Evolutionary conservation across 2,113 vertebrate genomes (phyloP).

Genomic region (Balaeniceps rex): DNA sequence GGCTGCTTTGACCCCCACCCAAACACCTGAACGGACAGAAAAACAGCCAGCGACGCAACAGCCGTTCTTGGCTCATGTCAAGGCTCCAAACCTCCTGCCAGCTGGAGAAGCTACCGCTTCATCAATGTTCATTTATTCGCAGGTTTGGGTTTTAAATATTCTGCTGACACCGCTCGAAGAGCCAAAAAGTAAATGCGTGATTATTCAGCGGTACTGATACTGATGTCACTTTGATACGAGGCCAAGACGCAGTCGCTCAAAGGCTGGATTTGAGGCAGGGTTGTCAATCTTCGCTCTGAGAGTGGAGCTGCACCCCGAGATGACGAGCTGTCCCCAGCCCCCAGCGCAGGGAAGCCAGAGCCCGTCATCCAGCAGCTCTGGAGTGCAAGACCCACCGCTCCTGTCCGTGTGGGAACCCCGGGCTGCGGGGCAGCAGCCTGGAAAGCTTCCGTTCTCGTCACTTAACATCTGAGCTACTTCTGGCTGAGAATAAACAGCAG

Average conservation of each 20-base stretch:
- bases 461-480: not conserved
- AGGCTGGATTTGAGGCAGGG: not conserved
- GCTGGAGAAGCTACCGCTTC: not conserved
- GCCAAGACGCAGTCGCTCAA: not conserved
- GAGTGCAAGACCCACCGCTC: not conserved
- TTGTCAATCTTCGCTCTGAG: not conserved
- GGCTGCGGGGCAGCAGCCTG: not conserved
- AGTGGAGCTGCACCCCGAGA: not conserved
- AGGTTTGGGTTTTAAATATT: not conserved
- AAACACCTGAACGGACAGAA: not conserved
- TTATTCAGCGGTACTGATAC: not conserved
- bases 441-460: not conserved
- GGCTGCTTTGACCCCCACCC: not conserved
- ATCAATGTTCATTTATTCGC: not conserved
- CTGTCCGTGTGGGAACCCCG: rapidly evolving
- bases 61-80: not conserved
- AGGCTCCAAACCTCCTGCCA: not conserved
- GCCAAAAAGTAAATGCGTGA: not conserved
- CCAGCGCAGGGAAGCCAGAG: not conserved
- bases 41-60: not conserved
- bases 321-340: not conserved
- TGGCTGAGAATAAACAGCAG: not conserved
- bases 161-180: not conserved
- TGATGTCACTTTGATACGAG: not conserved
- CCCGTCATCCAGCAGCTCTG: not conserved